Conservation (phyloP, 2,888 invertebrate genomes). For the Tipula lateralis region DNA sequence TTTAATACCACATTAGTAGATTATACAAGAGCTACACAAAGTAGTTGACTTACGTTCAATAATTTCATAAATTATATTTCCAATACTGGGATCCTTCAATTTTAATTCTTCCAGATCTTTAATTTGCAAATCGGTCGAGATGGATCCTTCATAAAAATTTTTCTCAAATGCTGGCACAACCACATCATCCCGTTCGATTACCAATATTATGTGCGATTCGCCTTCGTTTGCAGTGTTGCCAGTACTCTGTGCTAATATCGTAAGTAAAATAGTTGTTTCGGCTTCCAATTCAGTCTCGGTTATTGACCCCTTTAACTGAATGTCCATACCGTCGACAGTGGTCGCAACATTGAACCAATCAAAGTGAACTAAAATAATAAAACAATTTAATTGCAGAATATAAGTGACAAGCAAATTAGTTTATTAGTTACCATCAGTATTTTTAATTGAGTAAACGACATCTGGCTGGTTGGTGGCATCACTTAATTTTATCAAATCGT, state of each 20-base stretch:
- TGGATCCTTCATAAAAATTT: neutral
- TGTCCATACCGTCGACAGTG: constrained; percentile 33
- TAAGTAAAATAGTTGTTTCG: constrained; percentile 34
- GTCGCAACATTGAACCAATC: neutral
- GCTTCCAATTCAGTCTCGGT: constrained; percentile 34
- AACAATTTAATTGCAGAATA: neutral
- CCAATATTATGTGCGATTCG: constrained; percentile 34
- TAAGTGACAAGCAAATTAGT: neutral
- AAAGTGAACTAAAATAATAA: neutral
- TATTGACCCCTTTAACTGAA: constrained; percentile 32
- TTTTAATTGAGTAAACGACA: constrained; percentile 35
- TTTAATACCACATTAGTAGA: neutral
- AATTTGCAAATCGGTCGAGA: neutral
- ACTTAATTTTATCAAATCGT: neutral
- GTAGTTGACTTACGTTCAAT: neutral
- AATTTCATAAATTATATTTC: too few species aligned
- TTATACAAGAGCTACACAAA: neutral
- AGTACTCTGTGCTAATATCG: constrained; percentile 34
- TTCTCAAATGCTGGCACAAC: constrained; percentile 31
- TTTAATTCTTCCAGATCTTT: neutral
- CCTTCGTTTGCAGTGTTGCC: neutral
- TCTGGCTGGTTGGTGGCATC: constrained; percentile 35
- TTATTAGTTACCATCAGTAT: constrained; percentile 30
- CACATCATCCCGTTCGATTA: constrained; percentile 35
- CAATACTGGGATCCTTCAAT: neutral